These are phyloP conservation scores for Holocentrus rufus DNA, from an alignment of 2,797 vertebrate genomes.

Conservation along the genomic window DNA sequence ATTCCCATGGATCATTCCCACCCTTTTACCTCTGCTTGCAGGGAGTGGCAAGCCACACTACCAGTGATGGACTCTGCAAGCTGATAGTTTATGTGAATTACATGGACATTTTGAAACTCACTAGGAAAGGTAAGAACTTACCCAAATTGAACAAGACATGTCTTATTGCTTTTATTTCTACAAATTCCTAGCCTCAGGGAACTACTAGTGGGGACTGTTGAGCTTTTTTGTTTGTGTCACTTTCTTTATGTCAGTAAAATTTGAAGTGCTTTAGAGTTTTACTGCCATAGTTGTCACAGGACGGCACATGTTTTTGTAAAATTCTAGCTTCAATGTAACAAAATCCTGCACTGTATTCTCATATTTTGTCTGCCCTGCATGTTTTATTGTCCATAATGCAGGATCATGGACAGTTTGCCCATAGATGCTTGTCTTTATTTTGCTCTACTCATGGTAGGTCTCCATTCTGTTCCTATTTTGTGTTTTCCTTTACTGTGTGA, in stretches of 20 bases:
- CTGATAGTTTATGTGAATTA: not conserved
- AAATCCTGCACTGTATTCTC: not conserved
- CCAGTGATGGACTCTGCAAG: not conserved
- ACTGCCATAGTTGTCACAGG: not conserved
- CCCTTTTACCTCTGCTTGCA: constrained; percentile 2
- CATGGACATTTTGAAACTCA: not conserved
- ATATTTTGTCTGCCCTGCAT: not conserved
- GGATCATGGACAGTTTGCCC: not conserved
- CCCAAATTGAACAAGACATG: not conserved
- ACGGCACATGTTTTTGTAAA: not conserved
- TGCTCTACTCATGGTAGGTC: constrained; percentile 57
- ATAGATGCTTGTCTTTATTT: constrained; percentile 37
- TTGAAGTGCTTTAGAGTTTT: not conserved
- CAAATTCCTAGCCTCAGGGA: not conserved
- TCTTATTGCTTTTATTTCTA: not conserved
- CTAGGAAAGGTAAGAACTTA: not conserved
- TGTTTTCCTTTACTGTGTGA: not conserved
- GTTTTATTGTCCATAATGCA: not conserved
- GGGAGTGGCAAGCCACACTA: not conserved
- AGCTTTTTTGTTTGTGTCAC: not conserved
- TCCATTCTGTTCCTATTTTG: not conserved
- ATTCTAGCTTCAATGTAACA: not conserved
- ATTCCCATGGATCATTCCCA: constrained; percentile 61
- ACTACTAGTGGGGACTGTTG: not conserved
- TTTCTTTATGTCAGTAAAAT: not conserved